A percentile compares a stretch with the other conserved stretches of the same genome.
Conservation (phyloP, 2,797 vertebrate genomes). For the Pseudomugil tenellus region DNA sequence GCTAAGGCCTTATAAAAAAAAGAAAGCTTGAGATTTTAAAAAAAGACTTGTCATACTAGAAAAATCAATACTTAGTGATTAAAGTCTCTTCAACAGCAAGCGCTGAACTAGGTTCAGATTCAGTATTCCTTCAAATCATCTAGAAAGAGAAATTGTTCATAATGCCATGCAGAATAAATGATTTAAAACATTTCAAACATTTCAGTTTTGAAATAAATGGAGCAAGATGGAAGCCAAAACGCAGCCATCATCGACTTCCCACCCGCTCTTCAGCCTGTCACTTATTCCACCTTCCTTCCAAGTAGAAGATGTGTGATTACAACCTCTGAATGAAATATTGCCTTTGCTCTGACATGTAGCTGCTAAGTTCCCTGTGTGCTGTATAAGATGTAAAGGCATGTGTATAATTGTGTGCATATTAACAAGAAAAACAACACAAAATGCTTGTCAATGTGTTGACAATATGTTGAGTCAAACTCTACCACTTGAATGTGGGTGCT, state of each 20-base stretch:
- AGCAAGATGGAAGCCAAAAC: slow-evolving; percentile 29
- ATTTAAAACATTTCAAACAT: slow-evolving; percentile 60
- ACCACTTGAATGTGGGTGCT: neutral
- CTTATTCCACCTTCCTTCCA: slow-evolving; percentile 37
- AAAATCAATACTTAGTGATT: slow-evolving; percentile 55
- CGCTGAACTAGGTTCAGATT: slow-evolving; percentile 47
- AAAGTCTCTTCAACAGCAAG: slow-evolving; percentile 31
- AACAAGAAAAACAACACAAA: neutral
- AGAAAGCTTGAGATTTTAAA: slow-evolving; percentile 14
- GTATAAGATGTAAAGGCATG: neutral
- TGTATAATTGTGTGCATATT: neutral
- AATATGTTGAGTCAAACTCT: slow-evolving; percentile 3
- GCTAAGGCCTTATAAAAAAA: slow-evolving; percentile 18
- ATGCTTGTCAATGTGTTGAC: slow-evolving; percentile 12
- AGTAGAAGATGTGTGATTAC: slow-evolving; percentile 37
- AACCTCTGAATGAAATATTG: slow-evolving; percentile 11
- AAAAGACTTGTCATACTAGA: slow-evolving; percentile 34
- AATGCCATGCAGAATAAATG: slow-evolving; percentile 51
- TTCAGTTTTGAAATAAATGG: slow-evolving; percentile 62
- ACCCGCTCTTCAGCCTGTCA: slow-evolving; percentile 52
- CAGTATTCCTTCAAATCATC: slow-evolving; percentile 60
- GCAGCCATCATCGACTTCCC: slow-evolving; percentile 51
- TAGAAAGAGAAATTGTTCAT: slow-evolving; percentile 56
- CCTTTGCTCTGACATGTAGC: slow-evolving; percentile 30
- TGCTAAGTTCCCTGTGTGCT: neutral